phyloP scores from a whole-genome alignment of 2,797 vertebrate species.

The Pseudochirops corinnae region DNA sequence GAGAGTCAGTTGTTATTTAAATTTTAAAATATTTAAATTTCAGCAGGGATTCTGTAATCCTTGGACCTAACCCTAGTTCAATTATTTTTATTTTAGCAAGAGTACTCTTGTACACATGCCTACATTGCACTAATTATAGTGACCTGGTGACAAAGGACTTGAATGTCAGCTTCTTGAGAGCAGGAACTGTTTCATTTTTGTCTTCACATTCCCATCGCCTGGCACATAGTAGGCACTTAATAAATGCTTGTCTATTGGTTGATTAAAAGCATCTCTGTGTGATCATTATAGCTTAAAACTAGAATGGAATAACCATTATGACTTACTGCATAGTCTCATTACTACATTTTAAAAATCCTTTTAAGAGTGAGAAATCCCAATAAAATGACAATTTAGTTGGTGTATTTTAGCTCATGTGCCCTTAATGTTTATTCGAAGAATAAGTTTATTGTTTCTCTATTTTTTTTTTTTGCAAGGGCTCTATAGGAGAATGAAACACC shows the following conservation, averaged over 20 bases:
- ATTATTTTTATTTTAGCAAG: neutral
- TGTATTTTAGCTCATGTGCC: neutral
- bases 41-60: neutral
- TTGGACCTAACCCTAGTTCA: neutral
- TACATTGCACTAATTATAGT: neutral
- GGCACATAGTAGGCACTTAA: neutral
- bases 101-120: neutral
- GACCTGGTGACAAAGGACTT: neutral
- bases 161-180: neutral
- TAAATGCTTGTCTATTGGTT: neutral
- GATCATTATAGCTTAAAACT: neutral
- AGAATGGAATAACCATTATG: neutral
- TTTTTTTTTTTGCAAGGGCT: slow-evolving; percentile 13
- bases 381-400: slow-evolving; percentile 6
- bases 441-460: neutral
- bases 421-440: neutral
- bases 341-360: neutral
- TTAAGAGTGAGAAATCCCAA: neutral
- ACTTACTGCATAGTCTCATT: neutral
- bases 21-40: neutral
- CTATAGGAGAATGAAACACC: slow-evolving; percentile 35
- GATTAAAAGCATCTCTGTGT: neutral
- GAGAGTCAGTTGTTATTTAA: neutral
- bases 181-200: neutral
- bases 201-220: neutral